Evolutionary conservation across 2,113 vertebrate genomes (phyloP), one percentile per base, ranked within the genome.

Genomic region (Ivindomyrus marchei): DNA sequence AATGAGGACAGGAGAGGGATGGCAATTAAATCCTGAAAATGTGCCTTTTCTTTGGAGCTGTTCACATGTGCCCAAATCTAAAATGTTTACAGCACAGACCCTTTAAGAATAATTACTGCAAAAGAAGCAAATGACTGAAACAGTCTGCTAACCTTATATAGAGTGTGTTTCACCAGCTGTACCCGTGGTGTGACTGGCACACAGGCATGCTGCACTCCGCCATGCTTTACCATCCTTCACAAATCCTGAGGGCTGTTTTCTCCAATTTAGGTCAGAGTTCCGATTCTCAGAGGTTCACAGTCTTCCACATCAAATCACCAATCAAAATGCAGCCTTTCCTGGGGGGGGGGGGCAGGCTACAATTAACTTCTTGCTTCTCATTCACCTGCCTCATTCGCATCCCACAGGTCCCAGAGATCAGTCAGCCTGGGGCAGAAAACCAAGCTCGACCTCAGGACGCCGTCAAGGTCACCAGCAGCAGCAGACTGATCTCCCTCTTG

Each of bases 21-120:
- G 27, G 50, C 27, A 45, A 89, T 83, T 42, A 89, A 89, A 80
- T 53, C 88, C 47, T 13, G 47, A 19, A 89, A 80, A 89, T n/a
- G 27, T 70, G 27, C 49, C 15, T 49, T 52, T 62, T 52, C 10
- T 83, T 27, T 17, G 27, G 46, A 89, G 47, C 15, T 21, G 8
- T 4, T 50, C 70, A 47, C 24, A 88, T 89, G n/a, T 52, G n/a
- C 24, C 31, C 46, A 24, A 45, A 21, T 11, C 11, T 7, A 6
- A 39, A 49, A 9, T 13, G 70, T 47, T 53, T 52, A 53, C 66
- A 39, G n/a, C 49, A 8, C 24, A 11, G 9, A 74, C 13, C 27
- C 4, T 49, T 50, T 89, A 45, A 49, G 46, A 17, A 4, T 39
- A 46, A 49, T 47, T 8, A 46, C 70, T 19, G 13, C 4, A 89